A percentile compares a stretch with the other conserved stretches of the same genome.
phyloP scores from a whole-genome alignment of 2,797 vertebrate species.

The Emydoidea blandingii region DNA sequence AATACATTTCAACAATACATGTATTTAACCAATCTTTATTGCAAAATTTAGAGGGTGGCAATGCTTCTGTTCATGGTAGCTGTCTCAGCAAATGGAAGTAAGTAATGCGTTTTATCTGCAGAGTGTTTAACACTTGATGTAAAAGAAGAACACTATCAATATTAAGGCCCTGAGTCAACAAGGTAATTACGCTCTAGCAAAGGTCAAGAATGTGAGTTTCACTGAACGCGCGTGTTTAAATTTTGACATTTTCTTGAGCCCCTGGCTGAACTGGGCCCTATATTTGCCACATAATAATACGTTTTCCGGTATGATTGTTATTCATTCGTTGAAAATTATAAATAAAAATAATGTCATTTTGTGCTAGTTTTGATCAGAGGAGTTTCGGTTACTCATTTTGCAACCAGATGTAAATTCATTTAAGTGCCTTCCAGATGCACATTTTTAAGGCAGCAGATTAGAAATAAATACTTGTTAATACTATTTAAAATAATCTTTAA shows the following conservation, averaged over 20 bases:
- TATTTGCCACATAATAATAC: neutral
- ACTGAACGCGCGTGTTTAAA: neutral
- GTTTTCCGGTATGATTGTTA: neutral
- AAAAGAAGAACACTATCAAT: neutral
- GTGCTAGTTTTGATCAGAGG: neutral
- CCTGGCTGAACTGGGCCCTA: neutral
- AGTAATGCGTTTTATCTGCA: neutral
- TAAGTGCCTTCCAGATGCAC: too few relatives aligned
- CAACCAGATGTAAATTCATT: neutral
- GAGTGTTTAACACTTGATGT: neutral
- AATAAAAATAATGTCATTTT: neutral
- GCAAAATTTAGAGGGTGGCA: neutral
- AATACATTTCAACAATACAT: neutral
- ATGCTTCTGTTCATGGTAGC: neutral
- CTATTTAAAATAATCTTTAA: neutral
- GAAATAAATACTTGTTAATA: neutral
- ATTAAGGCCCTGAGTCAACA: neutral
- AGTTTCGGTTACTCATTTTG: neutral
- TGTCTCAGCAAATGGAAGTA: neutral
- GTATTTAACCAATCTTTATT: neutral
- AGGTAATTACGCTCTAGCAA: neutral
- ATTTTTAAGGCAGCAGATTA: neutral
- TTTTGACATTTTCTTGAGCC: neutral
- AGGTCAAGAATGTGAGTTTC: neutral
- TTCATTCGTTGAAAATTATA: neutral